These are phyloP conservation scores for Chiridota heheva DNA, from an alignment of 35 echinoderm and acorn worm genomes.

Conservation along the genomic window DNA sequence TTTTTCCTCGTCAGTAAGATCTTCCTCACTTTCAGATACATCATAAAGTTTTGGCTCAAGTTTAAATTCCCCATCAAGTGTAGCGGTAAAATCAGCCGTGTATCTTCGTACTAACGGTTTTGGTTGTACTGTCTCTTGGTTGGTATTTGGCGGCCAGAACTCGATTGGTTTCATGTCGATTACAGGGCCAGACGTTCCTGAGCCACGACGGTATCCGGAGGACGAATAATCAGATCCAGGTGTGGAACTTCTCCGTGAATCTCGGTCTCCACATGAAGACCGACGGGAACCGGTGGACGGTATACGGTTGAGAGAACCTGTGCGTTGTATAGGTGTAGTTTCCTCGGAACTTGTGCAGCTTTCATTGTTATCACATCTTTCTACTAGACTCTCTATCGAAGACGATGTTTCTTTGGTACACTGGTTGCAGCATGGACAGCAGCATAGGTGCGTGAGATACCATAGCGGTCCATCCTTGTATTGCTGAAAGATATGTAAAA, in stretches of 20 bases:
- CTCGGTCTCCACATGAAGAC: conserved; percentile 62
- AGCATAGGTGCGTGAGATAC: conserved; percentile 36
- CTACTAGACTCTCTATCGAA: conserved; percentile 37
- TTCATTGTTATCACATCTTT: background rate
- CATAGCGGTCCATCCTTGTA: conserved; percentile 21
- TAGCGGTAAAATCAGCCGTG: conserved; percentile 54
- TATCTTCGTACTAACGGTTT: conserved; percentile 70
- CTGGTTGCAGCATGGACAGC: conserved; percentile 18
- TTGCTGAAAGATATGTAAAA: conserved; percentile 6
- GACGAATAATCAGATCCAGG: conserved; percentile 69
- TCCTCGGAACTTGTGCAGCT: conserved; percentile 24
- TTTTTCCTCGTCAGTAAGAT: conserved; percentile 81
- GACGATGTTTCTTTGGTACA: conserved; percentile 24
- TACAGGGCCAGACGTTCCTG: conserved; percentile 78
- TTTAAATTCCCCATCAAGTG: conserved; percentile 45
- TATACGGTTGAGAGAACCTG: conserved; percentile 42
- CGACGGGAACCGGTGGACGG: conserved; percentile 76
- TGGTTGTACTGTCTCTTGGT: conserved; percentile 90
- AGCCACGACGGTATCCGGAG: conserved; percentile 59
- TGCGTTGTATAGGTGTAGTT: conserved; percentile 27
- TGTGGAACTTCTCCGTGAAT: conserved; percentile 76
- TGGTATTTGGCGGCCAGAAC: conserved; percentile 96
- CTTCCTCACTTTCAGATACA: conserved; percentile 75
- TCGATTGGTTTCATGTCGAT: conserved; percentile 99
- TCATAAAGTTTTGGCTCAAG: conserved; percentile 95